Percentiles rank a stretch among this genome's conserved stretches.
phyloP scores from a whole-genome alignment of 2,113 vertebrate species.

The Salminus brasiliensis region DNA sequence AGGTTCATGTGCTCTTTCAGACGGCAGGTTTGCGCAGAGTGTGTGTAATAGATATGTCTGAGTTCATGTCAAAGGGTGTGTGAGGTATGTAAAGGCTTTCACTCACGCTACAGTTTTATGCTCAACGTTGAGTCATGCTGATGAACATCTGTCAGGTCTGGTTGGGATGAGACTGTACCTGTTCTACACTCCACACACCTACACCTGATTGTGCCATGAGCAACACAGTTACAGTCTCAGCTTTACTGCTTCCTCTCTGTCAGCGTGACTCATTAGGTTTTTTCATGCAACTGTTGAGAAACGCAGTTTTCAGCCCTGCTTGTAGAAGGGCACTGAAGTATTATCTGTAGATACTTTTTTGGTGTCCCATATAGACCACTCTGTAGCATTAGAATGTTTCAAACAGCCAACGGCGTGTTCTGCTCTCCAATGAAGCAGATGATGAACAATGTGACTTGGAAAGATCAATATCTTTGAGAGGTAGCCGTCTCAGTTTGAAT shows the following conservation, averaged over 20 bases:
- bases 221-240: conserved; percentile 28
- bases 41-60: conserved; percentile 25
- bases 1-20: background rate
- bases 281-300: background rate
- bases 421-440: conserved; percentile 32
- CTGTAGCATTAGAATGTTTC: conserved; percentile 4
- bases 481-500: conserved; percentile 33
- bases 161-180: conserved; percentile 41
- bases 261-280: conserved; percentile 13
- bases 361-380: background rate
- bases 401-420: conserved; percentile 9
- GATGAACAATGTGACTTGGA: conserved; percentile 30
- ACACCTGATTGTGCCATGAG: conserved; percentile 12
- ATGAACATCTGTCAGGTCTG: conserved; percentile 40
- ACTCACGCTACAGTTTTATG: conserved; percentile 45
- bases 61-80: conserved; percentile 34
- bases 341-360: background rate
- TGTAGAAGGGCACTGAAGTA: background rate
- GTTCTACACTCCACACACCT: conserved; percentile 34
- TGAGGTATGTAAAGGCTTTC: conserved; percentile 47
- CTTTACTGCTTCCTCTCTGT: conserved; percentile 5
- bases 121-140: conserved; percentile 42
- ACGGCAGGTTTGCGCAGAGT: background rate
- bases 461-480: conserved; percentile 52
- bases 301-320: background rate